A percentile compares a stretch with the other conserved stretches of the same genome.
phyloP scores from a whole-genome alignment of 2,888 invertebrate species.

The Pristionchus fissidentatus region DNA sequence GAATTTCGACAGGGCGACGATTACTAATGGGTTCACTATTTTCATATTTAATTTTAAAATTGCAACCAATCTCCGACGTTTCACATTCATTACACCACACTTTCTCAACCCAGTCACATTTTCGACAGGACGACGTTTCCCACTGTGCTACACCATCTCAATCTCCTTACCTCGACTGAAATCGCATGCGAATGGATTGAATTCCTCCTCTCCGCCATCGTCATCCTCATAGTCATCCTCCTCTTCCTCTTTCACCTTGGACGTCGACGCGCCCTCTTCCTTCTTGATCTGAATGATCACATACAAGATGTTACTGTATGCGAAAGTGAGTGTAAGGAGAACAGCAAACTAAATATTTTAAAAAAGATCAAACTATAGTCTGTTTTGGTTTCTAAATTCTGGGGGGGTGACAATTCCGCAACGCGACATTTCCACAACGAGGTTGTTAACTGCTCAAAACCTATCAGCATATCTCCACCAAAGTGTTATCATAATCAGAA shows the following conservation, averaged over 20 bases:
- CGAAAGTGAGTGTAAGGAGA: not conserved
- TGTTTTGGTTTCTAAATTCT: too few relatives aligned
- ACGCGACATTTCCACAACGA: too few relatives aligned
- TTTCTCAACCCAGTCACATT: not conserved
- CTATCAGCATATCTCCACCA: too few relatives aligned
- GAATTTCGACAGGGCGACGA: not conserved
- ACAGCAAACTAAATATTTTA: not conserved
- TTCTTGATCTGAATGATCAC: slow-evolving; percentile 5
- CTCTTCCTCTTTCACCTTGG: not conserved
- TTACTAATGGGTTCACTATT: not conserved
- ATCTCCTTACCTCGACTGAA: slow-evolving; percentile 76
- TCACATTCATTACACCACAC: not conserved
- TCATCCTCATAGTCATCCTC: slow-evolving; percentile 2
- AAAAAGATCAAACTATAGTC: not conserved
- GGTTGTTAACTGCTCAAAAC: too few relatives aligned
- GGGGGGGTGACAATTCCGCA: too few relatives aligned
- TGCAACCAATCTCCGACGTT: too few relatives aligned
- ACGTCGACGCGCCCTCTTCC: slow-evolving; percentile 53
- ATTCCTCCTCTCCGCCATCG: slow-evolving; percentile 81
- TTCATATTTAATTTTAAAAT: too few relatives aligned
- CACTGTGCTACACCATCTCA: not conserved
- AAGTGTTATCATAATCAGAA: too few relatives aligned
- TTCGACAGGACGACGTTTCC: not conserved
- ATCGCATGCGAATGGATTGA: slow-evolving; percentile 90
- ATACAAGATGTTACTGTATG: not conserved